Base-by-base conservation (phyloP, 2,888 invertebrate genomes). In the Cryptocephalus moraei region DNA sequence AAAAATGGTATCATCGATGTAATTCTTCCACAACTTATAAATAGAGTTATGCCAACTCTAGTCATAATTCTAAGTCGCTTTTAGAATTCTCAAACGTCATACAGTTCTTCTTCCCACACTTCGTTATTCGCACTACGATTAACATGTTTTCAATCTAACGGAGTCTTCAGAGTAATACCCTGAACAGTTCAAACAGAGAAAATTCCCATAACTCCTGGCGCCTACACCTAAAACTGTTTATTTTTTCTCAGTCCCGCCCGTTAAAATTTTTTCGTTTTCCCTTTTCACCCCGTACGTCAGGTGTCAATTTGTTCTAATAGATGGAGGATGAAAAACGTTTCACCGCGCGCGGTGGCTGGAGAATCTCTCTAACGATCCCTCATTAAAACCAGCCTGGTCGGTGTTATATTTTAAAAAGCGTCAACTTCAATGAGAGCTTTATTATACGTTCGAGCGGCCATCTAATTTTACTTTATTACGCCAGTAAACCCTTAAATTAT, bases 301-400 rank as follows among this genome's bases (percentile, higher is more conserved):
- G 70, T 72, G 71, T 70, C 71, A 71, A 71, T 71, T 72, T 72
- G 70, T 71, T 70, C 68, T 72, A 71, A 72, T 70, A 68, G 69
- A 71, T 71, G 70, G 69, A 64, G 63, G 56, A 49, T 49, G 53
- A 53, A 53, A 53, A 53, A 53, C 53, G 53, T 22, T 22, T 22
- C 22, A 22, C 22, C 22, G 22, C 22, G 22, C 22, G 22, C 49
- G 44, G 52, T 48, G 48, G 51, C 55, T 51, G 45, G 55, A 52
- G 54, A 55, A 54, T 54, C 54, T 53, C 56, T 62, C 59, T 62
- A 62, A 62, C 63, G 62, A 63, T 55, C 61, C 53, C 63, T 63
- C 65, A 63, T 63, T 63, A 64, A 63, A 64, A 62, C 61, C 59
- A 61, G 56, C 61, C 56, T 22, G 22, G 22, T 22, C 51, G 57